phyloP scores from a whole-genome alignment of 2,888 invertebrate species.

The Argyra leucocephala region DNA sequence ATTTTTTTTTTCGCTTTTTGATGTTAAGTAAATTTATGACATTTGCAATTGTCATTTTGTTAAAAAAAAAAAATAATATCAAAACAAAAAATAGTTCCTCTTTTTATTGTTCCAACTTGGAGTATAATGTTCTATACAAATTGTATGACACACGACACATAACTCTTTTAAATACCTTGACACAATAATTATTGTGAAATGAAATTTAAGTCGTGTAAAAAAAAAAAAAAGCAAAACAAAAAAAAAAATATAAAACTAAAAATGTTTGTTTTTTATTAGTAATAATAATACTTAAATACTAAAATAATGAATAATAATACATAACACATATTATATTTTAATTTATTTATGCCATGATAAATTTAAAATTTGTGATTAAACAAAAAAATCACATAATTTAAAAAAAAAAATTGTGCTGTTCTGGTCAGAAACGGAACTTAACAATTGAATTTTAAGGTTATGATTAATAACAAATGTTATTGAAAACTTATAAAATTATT shows the following conservation, averaged over 20 bases:
- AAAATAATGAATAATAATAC: too few species aligned
- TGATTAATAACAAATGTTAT: too few species aligned
- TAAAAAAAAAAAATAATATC: neutral
- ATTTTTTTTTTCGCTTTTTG: neutral
- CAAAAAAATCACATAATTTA: too few species aligned
- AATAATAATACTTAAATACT: neutral
- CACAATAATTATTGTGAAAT: neutral
- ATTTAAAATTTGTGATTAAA: too few species aligned
- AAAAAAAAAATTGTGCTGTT: too few species aligned
- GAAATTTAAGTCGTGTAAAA: neutral
- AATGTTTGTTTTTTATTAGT: neutral
- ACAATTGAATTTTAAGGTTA: too few species aligned
- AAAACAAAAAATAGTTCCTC: neutral
- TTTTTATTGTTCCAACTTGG: neutral
- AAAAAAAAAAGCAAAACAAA: too few species aligned
- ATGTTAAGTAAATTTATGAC: too few species aligned
- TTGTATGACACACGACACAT: constrained; percentile 6
- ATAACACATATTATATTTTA: neutral
- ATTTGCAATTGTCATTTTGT: neutral
- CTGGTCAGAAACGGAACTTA: too few species aligned
- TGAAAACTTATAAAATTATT: too few species aligned
- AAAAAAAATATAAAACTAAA: neutral
- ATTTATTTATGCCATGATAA: neutral
- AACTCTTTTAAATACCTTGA: constrained; percentile 1
- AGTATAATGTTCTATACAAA: neutral